Percentiles rank a stretch among this genome's conserved stretches.
phyloP scores from a whole-genome alignment of 1,140 invertebrate genomes.

The Drosophila orena region DNA sequence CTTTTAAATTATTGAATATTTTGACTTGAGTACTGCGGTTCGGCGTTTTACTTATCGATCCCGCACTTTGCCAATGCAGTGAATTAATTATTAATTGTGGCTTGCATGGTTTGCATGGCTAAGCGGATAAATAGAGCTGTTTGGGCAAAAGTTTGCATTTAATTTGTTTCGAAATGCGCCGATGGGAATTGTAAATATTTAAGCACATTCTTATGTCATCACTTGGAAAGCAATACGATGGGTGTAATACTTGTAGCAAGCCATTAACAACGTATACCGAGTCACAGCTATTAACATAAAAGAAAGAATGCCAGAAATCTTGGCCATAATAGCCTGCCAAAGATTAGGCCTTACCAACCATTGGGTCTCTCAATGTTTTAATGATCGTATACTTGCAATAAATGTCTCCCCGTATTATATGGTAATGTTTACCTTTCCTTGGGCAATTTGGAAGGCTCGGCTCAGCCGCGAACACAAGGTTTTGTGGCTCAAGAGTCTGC shows the following conservation, averaged over 20 bases:
- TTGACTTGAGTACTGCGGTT: conserved; percentile 4
- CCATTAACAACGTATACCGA: background rate
- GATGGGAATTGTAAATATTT: background rate
- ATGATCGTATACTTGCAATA: background rate
- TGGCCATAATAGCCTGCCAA: background rate
- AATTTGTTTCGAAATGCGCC: conserved; percentile 5
- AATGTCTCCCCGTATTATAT: background rate
- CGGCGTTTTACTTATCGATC: conserved; percentile 16
- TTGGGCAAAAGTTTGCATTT: conserved; percentile 6
- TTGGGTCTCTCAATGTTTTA: background rate
- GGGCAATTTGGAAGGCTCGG: conserved; percentile 9
- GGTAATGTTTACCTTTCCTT: conserved; percentile 6
- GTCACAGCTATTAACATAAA: background rate
- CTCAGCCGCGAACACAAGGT: conserved; percentile 22
- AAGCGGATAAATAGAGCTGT: background rate
- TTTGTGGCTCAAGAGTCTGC: conserved; percentile 16
- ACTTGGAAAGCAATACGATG: background rate
- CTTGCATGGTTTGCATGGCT: conserved; percentile 2
- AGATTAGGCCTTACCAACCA: background rate
- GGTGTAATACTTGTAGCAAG: background rate
- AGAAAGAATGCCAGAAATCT: background rate
- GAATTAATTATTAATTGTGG: conserved; percentile 23
- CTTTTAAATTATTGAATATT: conserved; percentile 47
- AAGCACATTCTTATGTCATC: background rate
- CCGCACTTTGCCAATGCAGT: conserved; percentile 4